Base-by-base conservation (phyloP, 2,113 vertebrate genomes). In the Xyliphius kryptos region DNA sequence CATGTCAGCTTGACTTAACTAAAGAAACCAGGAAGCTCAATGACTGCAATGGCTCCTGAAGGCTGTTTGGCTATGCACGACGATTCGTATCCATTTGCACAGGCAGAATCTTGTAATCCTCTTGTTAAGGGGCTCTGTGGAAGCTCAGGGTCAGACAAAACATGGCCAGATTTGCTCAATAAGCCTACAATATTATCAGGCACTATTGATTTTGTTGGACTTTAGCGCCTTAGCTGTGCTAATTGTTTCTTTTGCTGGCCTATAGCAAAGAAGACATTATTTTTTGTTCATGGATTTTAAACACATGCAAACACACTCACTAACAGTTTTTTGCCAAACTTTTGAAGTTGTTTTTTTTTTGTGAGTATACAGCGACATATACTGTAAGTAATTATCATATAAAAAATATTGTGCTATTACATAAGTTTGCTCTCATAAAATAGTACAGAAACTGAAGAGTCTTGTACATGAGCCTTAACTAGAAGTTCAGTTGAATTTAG, bases 201-300 rank as follows among this genome's bases (percentile, higher is more conserved):
- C n/a, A n/a, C n/a, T n/a, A n/a, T n/a, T n/a, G n/a, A n/a, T n/a
- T n/a, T n/a, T 58, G 48, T 44, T 55, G 57, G 66, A 78, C 69
- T 69, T 66, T 52, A 76, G 52, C 21, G 61, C 66, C 62, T 41
- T 43, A 32, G 66, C 50, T 66, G 61, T 41, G 65, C 68, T 76
- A 79, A 80, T 79, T 80, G 77, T 79, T 80, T 77, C 57, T 71
- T 72, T 72, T 70, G 56, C 65, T 76, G 22, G 63, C 76, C 73
- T 61, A 41, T 71, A 73, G 74, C 76, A 61, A 75, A 72, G 60
- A 75, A 73, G 76, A 75, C 61, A 63, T 72, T 72, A 77, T 64
- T 73, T 63, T 14, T 47, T 67, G 64, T 67, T 69, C 59, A 68
- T 76, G 65, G 73, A 71, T 74, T 74, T 74, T 63, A 74, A 68